Percentiles rank a stretch among this genome's conserved stretches.
These are phyloP conservation scores for Geodia barretti DNA, from an alignment of 37 sponge, comb jelly and placozoan species.

Conservation along the genomic window DNA sequence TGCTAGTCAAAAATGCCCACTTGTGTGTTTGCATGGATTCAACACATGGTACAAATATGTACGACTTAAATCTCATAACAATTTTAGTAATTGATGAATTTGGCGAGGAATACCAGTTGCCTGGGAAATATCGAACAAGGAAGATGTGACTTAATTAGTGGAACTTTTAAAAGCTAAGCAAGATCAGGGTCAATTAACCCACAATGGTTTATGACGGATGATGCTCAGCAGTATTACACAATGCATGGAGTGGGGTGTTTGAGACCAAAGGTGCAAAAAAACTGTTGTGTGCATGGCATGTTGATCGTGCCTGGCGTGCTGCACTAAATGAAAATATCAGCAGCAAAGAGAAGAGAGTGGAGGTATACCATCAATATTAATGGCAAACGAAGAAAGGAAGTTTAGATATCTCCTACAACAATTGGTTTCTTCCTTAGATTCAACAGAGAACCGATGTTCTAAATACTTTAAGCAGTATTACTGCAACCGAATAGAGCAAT, in stretches of 20 bases:
- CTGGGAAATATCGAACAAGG: conserved; percentile 29
- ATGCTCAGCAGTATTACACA: conserved; percentile 48
- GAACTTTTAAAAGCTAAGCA: conserved; percentile 43
- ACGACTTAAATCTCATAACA: conserved; percentile 22
- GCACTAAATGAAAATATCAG: no score
- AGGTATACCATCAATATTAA: no score
- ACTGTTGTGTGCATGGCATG: not conserved
- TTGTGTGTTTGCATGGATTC: conserved; percentile 7
- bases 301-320: not conserved
- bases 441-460: no score
- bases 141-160: conserved; percentile 14
- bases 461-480: no score
- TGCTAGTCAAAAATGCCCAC: not conserved
- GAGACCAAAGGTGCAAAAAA: not conserved
- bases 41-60: conserved; percentile 13
- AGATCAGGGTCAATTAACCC: conserved; percentile 27
- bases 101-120: conserved; percentile 57
- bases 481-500: no score
- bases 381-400: no score
- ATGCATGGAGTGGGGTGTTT: not conserved
- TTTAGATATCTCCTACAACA: no score
- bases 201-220: conserved; percentile 58
- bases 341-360: no score
- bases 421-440: no score
- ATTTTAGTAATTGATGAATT: conserved; percentile 58